Base-by-base conservation (phyloP, 2,797 vertebrate genomes). In the Iguana delicatissima region DNA sequence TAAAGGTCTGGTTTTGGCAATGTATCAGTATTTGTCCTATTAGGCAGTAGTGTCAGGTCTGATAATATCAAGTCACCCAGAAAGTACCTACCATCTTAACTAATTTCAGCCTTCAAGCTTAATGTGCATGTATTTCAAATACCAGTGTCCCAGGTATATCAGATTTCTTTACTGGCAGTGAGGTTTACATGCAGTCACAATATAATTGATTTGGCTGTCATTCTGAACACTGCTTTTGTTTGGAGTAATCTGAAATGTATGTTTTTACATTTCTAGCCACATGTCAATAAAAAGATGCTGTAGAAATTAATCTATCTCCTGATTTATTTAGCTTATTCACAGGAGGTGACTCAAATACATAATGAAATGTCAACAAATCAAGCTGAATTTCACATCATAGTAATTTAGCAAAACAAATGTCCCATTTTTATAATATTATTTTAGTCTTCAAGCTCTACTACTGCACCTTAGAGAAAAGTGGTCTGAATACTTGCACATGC, bases 91-190 rank as follows among this genome's bases (percentile, higher is more conserved):
- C 38, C 18, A 9, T 74, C 69, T n/a, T 50, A 89, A 32, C 46
- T 85, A 94, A 90, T 92, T 93, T 92, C 67, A 94, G 82, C 80
- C 89, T 93, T 35, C 38, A 90, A 77, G 83, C 29, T 93, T 69
- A 72, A 57, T 89, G 10, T 8, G 88, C 88, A n/a, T 26, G 57
- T 80, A 32, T 85, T 67, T 95, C 91, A 92, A 89, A 92, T 84
- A 85, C 29, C 26, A 32, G 83, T 73, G 73, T 83, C 50, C n/a
- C 46, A 72, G n/a, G 50, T 3, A 57, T 46, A 62, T 87, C 26
- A 91, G 29, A 89, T 32, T 67, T 81, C 79, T 91, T 89, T 86
- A 69, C 7, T 32, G 13, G 55, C 12, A 57, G 55, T 13, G 55
- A 57, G 55, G 55, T 57, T 57, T 57, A 57, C 55, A 35, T 24